Base-by-base conservation (phyloP, 2,113 vertebrate genomes). In the Ceyx melanurus region DNA sequence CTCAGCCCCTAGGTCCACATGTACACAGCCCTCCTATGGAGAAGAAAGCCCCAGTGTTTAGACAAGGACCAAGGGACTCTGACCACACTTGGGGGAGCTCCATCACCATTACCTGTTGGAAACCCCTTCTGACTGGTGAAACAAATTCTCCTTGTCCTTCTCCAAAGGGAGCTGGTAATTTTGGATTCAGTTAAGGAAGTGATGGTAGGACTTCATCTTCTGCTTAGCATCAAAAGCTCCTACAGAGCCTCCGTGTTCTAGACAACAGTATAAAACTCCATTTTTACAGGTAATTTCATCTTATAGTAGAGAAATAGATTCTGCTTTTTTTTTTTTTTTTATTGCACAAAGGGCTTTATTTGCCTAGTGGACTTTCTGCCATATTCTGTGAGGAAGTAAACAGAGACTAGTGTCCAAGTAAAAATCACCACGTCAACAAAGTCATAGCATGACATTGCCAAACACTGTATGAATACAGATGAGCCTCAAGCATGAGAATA, bases 11-110 rank as follows among this genome's bases (percentile, higher is more conserved):
- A 21, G 7, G 15, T 20, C 37, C 35, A 18, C 8, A 5, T 3
- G 1, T 0, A 0, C 53, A 45, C 35, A 37, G 28, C 35, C 40
- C 50, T 45, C 23, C 0, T 0, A 9, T 2, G 8, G 64, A n/a
- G 56, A 82, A 46, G 68, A 54, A 57, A 25, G 17, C 10, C 6
- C 22, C 35, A 31, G 33, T 42, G 35, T 21, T 90, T 29, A 58
- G 46, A 17, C 19, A n/a, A 23, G 13, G n/a, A 19, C 57, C 28
- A 88, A 75, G 19, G 1, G 75, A 65, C 5, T 29, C 20, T 40
- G 46, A 31, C 62, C 21, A 33, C 42, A 28, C 8, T 5, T 3
- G 8, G 33, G 16, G 37, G 56, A 73, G 54, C 54, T 75, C 70
- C 43, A 75, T 45, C 61, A 80, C 26, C 0, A 0, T 40, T 29